Conservation (phyloP, 2,113 vertebrate genomes). For the Gallinago paraguaiae region DNA sequence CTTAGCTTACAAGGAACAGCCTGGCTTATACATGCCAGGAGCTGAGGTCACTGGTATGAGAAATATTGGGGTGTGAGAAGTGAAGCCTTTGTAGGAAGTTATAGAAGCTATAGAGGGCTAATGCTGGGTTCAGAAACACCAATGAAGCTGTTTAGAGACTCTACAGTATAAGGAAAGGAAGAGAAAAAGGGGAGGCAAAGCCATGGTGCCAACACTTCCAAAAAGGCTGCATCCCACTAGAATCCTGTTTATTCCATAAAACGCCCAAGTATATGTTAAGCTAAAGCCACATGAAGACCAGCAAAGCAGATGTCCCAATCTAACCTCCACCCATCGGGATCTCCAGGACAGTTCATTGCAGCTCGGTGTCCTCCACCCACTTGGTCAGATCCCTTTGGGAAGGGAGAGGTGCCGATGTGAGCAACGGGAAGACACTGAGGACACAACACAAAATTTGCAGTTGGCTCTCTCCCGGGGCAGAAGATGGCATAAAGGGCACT, state of each 20-base stretch:
- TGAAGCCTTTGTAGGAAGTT: background rate
- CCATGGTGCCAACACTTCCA: rapidly evolving
- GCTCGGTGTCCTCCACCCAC: background rate
- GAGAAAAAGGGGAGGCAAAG: background rate
- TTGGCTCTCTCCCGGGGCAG: background rate
- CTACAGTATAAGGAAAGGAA: background rate
- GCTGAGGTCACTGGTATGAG: background rate
- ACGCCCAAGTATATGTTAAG: background rate
- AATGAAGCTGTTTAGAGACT: background rate
- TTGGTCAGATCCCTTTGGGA: background rate
- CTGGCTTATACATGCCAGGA: background rate
- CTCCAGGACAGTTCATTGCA: background rate
- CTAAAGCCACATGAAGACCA: background rate
- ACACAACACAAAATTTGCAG: rapidly evolving
- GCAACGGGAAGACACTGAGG: background rate
- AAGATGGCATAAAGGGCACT: rapidly evolving
- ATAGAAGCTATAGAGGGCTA: background rate
- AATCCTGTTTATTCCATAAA: background rate
- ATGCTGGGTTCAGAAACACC: rapidly evolving
- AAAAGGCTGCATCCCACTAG: background rate
- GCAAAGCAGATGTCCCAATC: background rate
- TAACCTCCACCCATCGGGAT: background rate
- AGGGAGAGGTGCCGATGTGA: background rate
- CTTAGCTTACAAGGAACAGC: background rate
- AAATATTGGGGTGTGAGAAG: background rate